Evolutionary conservation across 1,140 invertebrate species (phyloP), one percentile per base, ranked within the genome.

Genomic region (Lasioglossum baleicum): DNA sequence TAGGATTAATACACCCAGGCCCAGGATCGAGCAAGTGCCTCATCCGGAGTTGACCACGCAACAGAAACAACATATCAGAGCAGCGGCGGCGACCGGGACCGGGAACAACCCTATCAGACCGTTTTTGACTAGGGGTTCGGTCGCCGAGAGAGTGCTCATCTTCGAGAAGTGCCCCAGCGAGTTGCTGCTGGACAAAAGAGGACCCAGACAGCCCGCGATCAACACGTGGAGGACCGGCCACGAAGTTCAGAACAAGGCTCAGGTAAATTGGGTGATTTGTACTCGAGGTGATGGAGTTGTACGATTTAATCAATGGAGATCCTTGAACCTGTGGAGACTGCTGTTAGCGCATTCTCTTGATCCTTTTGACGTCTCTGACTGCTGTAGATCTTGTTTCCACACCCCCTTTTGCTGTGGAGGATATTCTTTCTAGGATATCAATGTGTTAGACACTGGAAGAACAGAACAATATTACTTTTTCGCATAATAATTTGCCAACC

Each of bases 131-230:
- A 94, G 97, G 80, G 97, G 97, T 7, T 98, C 97, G 1, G 98
- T 98, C 0, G 97, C 97, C 5, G 98, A 98, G 89, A 93, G 98
- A 48, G 97, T 98, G 48, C 94, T 98, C 69, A 97, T 98, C 87
- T 98, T 98, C 90, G 98, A 98, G 90, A 96, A 97, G 90, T 97
- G 97, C 89, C 98, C 98, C 1, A 97, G 96, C 88, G 96, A 97
- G 91, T 88, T 96, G 80, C 91, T 96, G 82, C 89, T 96, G 81
- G 96, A 96, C 80, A 96, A 96, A 88, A 92, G 95, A 51, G 95
- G 94, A 77, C 91, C 90, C 10, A 80, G 91, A 20, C 93, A 94
- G 71, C 93, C 94, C 75, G 94, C 94, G 17, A 92, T 95, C 22
- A 93, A 94, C 35, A 94, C 94, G 26, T 95, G 94, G 95, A 94